Evolutionary conservation across 2,888 invertebrate species (phyloP), one percentile per base, ranked within the genome.

Genomic region (Spodoptera littoralis): DNA sequence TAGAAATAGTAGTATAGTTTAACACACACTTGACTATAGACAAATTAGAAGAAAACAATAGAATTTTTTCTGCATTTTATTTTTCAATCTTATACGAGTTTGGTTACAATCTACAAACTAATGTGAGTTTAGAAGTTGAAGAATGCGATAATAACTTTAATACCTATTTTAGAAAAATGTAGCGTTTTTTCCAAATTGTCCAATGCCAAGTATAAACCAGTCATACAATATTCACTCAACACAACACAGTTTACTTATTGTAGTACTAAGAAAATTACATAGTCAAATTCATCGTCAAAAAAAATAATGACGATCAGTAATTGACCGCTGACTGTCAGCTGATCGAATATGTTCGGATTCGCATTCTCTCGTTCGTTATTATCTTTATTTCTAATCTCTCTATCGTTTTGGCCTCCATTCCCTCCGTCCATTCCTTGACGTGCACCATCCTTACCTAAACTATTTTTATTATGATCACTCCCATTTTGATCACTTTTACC

Each of bases 251-350:
- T 57, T 30, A 61, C 57, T 74, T 85, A 84, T 65, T 84, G 83
- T 82, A 88, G 69, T 75, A 87, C 70, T 72, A 90, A 76, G 65
- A 88, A 81, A 83, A 92, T 70, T 55, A 90, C 77, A 78, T 81
- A 85, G 74, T 86, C 87, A 62, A 80, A 78, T 55, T 88, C 82
- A 58, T 89, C 86, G 63, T 85, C 87, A 68, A 88, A 83, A 69
- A 89, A 84, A 79, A 92, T 84, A 73, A 93, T 87, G 77, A 91
- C 85, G 83, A 92, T 73, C 66, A 88, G 76, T 89, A 92, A 90
- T 90, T 90, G 92, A 90, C 89, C 86, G 83, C 79, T 84, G 80
- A 84, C 84, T 71, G 72, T 76, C 76, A 83, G 84, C 82, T 84
- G 84, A 82, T 80, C 74, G 65, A 71, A 75, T 77, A 70, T 83